Base-by-base conservation (phyloP, 1,140 invertebrate genomes). In the Sycophaga agraensis region DNA sequence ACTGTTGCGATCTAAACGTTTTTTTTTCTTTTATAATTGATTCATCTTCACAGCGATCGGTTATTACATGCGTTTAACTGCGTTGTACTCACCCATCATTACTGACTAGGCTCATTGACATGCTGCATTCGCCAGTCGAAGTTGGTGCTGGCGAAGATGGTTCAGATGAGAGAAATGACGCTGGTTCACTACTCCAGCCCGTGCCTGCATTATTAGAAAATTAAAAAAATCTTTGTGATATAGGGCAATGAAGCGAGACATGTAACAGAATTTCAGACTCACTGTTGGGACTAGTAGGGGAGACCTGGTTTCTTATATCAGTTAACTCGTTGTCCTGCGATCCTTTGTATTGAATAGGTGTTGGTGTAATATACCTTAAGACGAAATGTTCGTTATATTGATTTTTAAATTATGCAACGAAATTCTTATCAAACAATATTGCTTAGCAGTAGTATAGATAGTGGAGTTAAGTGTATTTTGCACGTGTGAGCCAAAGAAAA, bases 141-240 rank as follows among this genome's bases (percentile, higher is more conserved):
- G 84, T 78, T 28, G 82, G 84, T 14, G 84, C 83, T 21, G 88
- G 87, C 62, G 89, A 91, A 48, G 88, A 90, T 9, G 85, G 86
- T 57, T 85, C 86, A 31, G 85, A 87, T 19, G 83, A 86, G 4
- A 87, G 84, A 35, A 86, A 84, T 19, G 82, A 84, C 4, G 81
- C 83, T 7, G 84, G 82, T n/a, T 81, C 84, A 19, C 84, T 84
- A 59, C 83, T 84, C 82, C 83, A 75, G 58, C 80, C 78, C 39
- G 71, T 70, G 66, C 74, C 73, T 82, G 58, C 28, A 50, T 39
- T n/a, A n/a, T n/a, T 50, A 35, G 4, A 16, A 4, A 37, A 48
- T 22, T 8, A 28, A n/a, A 34, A 22, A 7, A 2, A 21, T 8
- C 19, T 11, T 31, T 17, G 37, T 5, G 31, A 34, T 45, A n/a